phyloP scores from a whole-genome alignment of 2,113 vertebrate genomes.

The Gnathonemus longibarbis region DNA sequence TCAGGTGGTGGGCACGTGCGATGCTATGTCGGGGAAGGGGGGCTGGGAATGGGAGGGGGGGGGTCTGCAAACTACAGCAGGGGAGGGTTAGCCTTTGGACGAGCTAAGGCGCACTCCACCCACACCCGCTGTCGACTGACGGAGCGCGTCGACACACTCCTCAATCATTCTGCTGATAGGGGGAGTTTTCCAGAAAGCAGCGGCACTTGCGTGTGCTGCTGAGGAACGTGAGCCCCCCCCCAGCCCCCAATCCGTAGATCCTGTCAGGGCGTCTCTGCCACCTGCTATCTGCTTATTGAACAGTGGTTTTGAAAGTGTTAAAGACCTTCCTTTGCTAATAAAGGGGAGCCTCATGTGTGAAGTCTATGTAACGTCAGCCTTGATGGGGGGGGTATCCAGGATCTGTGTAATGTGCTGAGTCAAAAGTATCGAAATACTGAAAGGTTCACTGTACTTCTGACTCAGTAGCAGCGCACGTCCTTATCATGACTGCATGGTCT shows the following conservation, averaged over 20 bases:
- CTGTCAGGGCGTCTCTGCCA: background rate
- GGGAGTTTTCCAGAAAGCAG: background rate
- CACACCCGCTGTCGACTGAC: background rate
- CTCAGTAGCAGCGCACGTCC: background rate
- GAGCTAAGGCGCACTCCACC: background rate
- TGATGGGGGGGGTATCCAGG: too few relatives aligned
- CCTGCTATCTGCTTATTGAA: background rate
- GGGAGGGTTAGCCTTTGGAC: background rate
- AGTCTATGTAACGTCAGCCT: too few relatives aligned
- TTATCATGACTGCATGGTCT: background rate
- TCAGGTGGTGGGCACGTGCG: background rate
- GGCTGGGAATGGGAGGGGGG: background rate
- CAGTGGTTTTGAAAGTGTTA: background rate
- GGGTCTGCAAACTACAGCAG: background rate
- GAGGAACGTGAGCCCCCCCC: background rate
- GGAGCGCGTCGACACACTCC: background rate
- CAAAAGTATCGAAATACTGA: too few relatives aligned
- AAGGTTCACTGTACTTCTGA: too few relatives aligned
- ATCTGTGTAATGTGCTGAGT: too few relatives aligned
- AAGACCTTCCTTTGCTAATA: background rate
- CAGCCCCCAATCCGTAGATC: background rate
- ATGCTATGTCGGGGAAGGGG: background rate
- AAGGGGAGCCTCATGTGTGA: background rate
- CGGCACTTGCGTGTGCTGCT: background rate
- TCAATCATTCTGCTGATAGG: background rate